Evolutionary conservation across 2,113 vertebrate species (phyloP).

Genomic region (Vicugna pacos): DNA sequence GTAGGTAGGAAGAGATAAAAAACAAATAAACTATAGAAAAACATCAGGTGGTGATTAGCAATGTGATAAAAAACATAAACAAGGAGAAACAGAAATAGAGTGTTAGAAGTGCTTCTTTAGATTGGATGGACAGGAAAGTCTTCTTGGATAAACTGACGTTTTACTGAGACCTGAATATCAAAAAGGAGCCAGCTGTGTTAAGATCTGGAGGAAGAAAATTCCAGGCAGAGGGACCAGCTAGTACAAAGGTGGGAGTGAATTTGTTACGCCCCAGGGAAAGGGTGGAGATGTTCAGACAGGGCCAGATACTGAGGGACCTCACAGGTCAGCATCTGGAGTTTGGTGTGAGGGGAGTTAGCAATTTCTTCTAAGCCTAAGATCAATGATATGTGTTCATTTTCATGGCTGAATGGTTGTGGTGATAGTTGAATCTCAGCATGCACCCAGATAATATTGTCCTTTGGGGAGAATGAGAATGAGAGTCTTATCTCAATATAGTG

Average conservation of each 20-base stretch:
- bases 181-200: background rate
- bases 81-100: background rate
- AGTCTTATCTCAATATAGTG: conserved; percentile 44
- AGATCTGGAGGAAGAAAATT: background rate
- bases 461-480: conserved; percentile 21
- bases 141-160: conserved; percentile 21
- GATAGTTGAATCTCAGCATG: background rate
- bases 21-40: background rate
- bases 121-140: background rate
- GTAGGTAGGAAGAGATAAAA: background rate
- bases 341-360: background rate
- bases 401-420: conserved; percentile 3
- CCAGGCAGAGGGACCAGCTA: background rate
- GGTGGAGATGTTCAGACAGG: background rate
- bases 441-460: background rate
- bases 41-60: background rate
- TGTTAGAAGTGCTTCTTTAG: background rate
- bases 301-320: background rate
- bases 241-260: background rate
- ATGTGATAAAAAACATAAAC: background rate
- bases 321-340: background rate
- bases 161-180: background rate
- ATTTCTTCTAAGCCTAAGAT: background rate
- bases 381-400: conserved; percentile 5
- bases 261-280: background rate